These are phyloP conservation scores for Melanaphis sacchari DNA, from an alignment of 1,140 invertebrate species.

Conservation along the genomic window DNA sequence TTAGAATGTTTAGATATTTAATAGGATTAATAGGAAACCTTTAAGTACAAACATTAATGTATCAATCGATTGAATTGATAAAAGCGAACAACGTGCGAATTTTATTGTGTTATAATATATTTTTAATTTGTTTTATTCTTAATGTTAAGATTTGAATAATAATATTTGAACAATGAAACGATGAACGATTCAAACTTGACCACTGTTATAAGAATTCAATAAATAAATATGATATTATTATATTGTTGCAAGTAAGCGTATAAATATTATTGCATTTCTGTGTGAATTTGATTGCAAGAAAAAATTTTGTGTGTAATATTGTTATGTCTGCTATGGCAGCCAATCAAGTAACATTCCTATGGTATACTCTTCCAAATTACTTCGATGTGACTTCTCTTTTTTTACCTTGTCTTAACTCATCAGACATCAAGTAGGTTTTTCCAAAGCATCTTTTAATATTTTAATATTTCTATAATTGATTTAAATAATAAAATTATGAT, in stretches of 20 bases:
- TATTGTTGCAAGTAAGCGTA: not conserved
- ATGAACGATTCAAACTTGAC: not conserved
- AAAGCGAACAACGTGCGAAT: not conserved
- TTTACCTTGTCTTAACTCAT: not conserved
- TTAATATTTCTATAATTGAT: too few species aligned
- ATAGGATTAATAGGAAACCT: not conserved
- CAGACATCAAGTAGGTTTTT: too few species aligned
- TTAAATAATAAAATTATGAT: too few species aligned
- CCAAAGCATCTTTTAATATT: too few species aligned
- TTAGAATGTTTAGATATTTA: not conserved
- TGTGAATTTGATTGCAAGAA: not conserved
- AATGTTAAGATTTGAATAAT: not conserved
- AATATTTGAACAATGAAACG: not conserved
- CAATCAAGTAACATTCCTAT: too few species aligned
- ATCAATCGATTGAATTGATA: not conserved
- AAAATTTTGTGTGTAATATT: not conserved
- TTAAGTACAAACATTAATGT: not conserved
- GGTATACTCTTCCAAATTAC: not conserved
- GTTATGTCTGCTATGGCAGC: too few species aligned
- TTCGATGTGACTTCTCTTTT: not conserved
- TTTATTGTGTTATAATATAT: not conserved
- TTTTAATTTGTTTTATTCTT: too few species aligned
- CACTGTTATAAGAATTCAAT: not conserved
- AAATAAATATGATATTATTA: not conserved
- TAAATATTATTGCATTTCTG: not conserved